A percentile compares a stretch with the other conserved stretches of the same genome.
Conservation (phyloP, 2,797 vertebrate genomes). For the Poeciliopsis presidionis region DNA sequence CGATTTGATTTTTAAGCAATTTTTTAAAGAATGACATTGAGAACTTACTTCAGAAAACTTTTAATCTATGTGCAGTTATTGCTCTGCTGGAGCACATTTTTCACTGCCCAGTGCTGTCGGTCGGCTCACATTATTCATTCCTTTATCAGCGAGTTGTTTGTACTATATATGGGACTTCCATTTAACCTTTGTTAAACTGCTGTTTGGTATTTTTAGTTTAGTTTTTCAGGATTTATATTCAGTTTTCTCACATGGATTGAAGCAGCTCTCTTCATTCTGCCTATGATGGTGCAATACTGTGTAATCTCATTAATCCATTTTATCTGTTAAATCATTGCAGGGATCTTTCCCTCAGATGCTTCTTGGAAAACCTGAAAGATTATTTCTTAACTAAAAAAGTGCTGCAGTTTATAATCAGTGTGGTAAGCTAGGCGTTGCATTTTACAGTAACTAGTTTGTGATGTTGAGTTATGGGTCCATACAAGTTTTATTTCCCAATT, state of each 20-base stretch:
- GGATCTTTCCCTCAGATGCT: conserved; percentile 13
- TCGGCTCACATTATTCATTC: conserved; percentile 73
- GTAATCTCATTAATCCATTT: conserved; percentile 38
- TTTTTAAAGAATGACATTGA: conserved; percentile 31
- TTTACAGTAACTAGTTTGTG: no score
- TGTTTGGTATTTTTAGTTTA: conserved; percentile 28
- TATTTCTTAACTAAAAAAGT: background rate
- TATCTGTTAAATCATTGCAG: conserved; percentile 33
- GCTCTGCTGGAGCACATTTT: conserved; percentile 59
- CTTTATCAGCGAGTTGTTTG: conserved; percentile 60
- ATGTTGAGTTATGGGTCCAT: no score
- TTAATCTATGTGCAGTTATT: conserved; percentile 69
- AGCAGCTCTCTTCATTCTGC: conserved; percentile 30
- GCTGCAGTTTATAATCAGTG: background rate
- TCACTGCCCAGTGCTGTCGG: conserved; percentile 62
- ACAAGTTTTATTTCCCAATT: conserved; percentile 7
- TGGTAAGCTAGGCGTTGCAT: background rate
- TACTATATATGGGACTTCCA: conserved; percentile 35
- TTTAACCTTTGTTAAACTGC: conserved; percentile 37
- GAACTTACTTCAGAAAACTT: conserved; percentile 46
- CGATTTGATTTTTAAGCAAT: conserved; percentile 41
- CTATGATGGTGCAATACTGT: conserved; percentile 26
- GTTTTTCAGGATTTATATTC: conserved; percentile 25
- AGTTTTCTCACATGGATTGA: conserved; percentile 26
- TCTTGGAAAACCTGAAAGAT: conserved; percentile 18